Conservation (phyloP, 2,797 vertebrate genomes). For the Chanos chanos region DNA sequence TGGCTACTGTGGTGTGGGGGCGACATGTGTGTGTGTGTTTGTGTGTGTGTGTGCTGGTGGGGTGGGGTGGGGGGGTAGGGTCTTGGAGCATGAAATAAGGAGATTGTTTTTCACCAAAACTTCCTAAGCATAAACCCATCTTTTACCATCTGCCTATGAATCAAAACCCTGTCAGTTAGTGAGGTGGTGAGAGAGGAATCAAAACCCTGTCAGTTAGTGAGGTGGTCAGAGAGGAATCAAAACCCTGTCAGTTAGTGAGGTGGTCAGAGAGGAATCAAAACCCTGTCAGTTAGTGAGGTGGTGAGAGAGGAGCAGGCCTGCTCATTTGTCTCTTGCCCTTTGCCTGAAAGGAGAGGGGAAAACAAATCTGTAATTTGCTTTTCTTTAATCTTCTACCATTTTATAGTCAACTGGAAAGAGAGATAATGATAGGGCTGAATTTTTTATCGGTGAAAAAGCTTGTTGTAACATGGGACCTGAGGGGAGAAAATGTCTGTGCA, state of each 20-base stretch:
- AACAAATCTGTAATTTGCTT: no score
- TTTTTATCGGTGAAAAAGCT: no score
- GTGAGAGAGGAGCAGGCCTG: no score
- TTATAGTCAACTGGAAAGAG: neutral
- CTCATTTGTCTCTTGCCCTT: neutral
- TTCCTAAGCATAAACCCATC: slow-evolving; percentile 26
- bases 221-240: no score
- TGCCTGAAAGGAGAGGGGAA: neutral
- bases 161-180: neutral
- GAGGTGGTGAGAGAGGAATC: no score
- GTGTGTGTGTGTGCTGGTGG: no score
- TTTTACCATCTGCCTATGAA: slow-evolving; percentile 2
- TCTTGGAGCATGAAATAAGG: neutral
- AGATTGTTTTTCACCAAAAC: slow-evolving; percentile 20
- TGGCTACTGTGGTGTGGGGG: slow-evolving; percentile 18
- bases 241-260: neutral
- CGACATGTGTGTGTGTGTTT: no score
- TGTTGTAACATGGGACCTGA: no score
- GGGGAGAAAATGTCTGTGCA: no score
- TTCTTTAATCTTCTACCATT: no score
- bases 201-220: neutral
- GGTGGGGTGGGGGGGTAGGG: no score
- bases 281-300: neutral
- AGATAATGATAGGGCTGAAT: neutral
- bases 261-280: no score